Percentiles rank a stretch among this genome's conserved stretches.
Evolutionary conservation across 1,140 invertebrate species (phyloP).

Genomic region (Drosophila lacertosa): DNA sequence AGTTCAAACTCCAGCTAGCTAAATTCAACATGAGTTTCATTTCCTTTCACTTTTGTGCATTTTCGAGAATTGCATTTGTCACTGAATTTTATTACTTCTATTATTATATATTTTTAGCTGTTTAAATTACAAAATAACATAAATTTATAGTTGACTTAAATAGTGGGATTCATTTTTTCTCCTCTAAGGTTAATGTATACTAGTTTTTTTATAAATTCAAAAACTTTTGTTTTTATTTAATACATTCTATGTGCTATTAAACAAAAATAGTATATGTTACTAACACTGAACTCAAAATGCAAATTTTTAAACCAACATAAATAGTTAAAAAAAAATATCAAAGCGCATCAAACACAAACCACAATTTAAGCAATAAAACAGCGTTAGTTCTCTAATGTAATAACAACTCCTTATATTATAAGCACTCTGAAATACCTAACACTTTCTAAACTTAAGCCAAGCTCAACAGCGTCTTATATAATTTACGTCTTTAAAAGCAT

Average conservation of each 20-base stretch:
- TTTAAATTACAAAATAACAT: too few species aligned
- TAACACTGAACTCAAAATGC: background rate
- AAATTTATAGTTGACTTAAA: too few species aligned
- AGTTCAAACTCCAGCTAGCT: conserved; percentile 5
- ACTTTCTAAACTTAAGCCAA: background rate
- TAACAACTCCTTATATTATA: background rate
- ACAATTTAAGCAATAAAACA: too few species aligned
- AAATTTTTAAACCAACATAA: conserved; percentile 11
- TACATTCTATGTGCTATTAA: background rate
- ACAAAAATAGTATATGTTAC: background rate
- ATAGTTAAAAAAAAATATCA: too few species aligned
- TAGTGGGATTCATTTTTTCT: too few species aligned
- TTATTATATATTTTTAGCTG: too few species aligned
- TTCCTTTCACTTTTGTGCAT: background rate
- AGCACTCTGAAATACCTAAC: background rate
- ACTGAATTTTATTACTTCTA: background rate
- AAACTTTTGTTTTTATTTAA: too few species aligned
- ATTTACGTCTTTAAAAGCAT: background rate
- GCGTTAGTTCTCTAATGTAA: background rate
- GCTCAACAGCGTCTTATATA: background rate
- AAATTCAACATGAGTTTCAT: background rate
- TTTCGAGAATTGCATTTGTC: background rate
- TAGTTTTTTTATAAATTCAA: too few species aligned
- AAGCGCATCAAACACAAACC: too few species aligned
- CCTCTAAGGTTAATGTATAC: too few species aligned